A percentile compares a stretch with the other conserved stretches of the same genome.
phyloP scores from a whole-genome alignment of 1,140 invertebrate genomes.

The Sitodiplosis mosellana region DNA sequence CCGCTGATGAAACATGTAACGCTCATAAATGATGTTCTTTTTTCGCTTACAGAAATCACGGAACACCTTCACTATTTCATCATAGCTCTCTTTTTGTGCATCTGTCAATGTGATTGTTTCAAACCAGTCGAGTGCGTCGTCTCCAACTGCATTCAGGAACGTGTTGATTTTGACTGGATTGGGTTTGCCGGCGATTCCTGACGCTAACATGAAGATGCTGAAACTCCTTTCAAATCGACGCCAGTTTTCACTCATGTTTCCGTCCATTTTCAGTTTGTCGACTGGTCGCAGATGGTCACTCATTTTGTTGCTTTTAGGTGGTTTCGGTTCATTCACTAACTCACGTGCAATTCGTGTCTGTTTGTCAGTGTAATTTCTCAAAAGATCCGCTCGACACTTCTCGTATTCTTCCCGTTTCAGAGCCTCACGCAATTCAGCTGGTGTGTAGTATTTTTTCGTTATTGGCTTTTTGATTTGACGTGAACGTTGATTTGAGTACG shows the following conservation, averaged over 20 bases:
- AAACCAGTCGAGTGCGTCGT: constrained; percentile 5
- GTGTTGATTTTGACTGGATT: constrained; percentile 6
- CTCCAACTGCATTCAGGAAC: constrained; percentile 5
- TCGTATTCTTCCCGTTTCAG: no score
- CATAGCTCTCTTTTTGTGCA: constrained; percentile 3
- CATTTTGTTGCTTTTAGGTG: no score
- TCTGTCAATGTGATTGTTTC: constrained; percentile 8
- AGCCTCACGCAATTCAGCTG: no score
- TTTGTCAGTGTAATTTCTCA: no score
- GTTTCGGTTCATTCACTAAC: no score
- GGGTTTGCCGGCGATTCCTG: constrained; percentile 1
- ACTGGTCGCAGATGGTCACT: no score
- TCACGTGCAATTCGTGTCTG: no score
- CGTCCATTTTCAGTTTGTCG: background rate
- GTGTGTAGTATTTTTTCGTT: no score
- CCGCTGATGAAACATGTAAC: constrained; percentile 11
- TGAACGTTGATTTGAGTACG: no score
- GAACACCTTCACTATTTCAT: constrained; percentile 7
- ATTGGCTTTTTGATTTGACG: no score
- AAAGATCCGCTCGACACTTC: no score
- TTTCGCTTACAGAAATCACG: constrained; percentile 12
- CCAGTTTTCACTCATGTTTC: constrained; percentile 9
- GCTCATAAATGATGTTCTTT: constrained; percentile 11
- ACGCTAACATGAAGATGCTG: constrained; percentile 7
- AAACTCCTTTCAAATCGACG: constrained; percentile 9